These are phyloP conservation scores for Saxicola maurus DNA, from an alignment of 2,797 vertebrate species.

Conservation along the genomic window DNA sequence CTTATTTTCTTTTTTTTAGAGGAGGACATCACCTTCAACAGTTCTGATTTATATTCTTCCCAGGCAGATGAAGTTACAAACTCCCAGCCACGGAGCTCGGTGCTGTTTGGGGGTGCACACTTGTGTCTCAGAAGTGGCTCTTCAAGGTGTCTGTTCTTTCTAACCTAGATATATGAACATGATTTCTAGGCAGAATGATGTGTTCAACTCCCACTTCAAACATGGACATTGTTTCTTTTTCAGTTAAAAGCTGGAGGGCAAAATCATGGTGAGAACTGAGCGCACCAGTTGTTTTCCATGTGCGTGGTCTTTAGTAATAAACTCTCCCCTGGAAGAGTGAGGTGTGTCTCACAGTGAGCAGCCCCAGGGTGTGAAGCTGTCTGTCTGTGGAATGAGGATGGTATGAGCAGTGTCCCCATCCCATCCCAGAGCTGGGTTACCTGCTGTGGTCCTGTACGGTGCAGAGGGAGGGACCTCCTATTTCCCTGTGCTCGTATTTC, in stretches of 20 bases:
- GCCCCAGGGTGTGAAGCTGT: neutral
- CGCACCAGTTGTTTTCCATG: fast-evolving
- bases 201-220: neutral
- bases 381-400: neutral
- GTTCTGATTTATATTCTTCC: neutral
- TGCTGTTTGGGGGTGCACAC: neutral
- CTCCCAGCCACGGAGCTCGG: fast-evolving
- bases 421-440: fast-evolving
- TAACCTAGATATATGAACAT: fast-evolving
- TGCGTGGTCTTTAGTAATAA: neutral
- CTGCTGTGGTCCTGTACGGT: fast-evolving
- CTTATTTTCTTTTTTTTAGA: neutral
- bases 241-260: neutral
- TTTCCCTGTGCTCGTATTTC: neutral
- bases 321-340: neutral
- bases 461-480: neutral
- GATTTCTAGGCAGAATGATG: neutral
- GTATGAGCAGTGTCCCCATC: fast-evolving
- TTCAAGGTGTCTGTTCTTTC: neutral
- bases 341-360: neutral
- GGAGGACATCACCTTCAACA: neutral
- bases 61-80: neutral
- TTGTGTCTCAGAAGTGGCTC: neutral
- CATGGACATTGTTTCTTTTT: neutral
- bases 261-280: neutral